phyloP scores from a whole-genome alignment of 53 echinoderm and acorn worm genomes.

The Hippasteria phrygiana region DNA sequence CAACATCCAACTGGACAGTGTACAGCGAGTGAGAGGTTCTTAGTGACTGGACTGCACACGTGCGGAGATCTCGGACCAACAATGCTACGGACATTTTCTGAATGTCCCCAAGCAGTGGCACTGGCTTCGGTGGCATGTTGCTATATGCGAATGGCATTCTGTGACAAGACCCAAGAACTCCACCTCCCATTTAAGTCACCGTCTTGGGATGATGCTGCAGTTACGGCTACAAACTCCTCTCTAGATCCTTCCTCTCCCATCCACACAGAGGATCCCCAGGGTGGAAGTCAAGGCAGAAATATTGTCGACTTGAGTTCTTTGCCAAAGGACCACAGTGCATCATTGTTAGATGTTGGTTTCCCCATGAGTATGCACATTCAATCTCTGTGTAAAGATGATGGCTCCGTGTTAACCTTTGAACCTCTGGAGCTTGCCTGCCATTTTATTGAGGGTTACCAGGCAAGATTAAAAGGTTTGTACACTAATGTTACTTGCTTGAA shows the following conservation, averaged over 20 bases:
- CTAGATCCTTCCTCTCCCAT: background rate
- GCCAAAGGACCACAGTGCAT: background rate
- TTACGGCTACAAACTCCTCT: background rate
- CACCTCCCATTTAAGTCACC: background rate
- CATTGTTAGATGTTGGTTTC: slow-evolving; percentile 64
- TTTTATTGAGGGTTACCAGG: slow-evolving; percentile 76
- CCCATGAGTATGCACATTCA: slow-evolving; percentile 83
- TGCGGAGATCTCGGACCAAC: slow-evolving; percentile 96
- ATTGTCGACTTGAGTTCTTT: too few relatives aligned
- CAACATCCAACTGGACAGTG: background rate
- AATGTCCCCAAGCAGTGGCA: slow-evolving; percentile 71
- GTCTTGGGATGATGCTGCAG: background rate
- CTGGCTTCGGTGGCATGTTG: slow-evolving; percentile 86
- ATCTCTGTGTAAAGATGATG: slow-evolving; percentile 33
- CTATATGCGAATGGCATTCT: slow-evolving; percentile 86
- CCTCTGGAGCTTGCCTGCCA: slow-evolving; percentile 90
- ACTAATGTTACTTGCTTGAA: background rate
- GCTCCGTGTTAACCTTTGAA: slow-evolving; percentile 70
- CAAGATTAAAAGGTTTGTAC: slow-evolving; percentile 80
- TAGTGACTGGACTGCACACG: slow-evolving; percentile 86
- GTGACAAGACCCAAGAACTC: slow-evolving; percentile 6
- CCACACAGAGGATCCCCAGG: background rate
- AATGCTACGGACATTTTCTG: slow-evolving; percentile 82
- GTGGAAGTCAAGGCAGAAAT: background rate
- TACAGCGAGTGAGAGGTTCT: slow-evolving; percentile 39